These are phyloP conservation scores for Struthio camelus DNA, from an alignment of 2,113 vertebrate species.

Conservation along the genomic window DNA sequence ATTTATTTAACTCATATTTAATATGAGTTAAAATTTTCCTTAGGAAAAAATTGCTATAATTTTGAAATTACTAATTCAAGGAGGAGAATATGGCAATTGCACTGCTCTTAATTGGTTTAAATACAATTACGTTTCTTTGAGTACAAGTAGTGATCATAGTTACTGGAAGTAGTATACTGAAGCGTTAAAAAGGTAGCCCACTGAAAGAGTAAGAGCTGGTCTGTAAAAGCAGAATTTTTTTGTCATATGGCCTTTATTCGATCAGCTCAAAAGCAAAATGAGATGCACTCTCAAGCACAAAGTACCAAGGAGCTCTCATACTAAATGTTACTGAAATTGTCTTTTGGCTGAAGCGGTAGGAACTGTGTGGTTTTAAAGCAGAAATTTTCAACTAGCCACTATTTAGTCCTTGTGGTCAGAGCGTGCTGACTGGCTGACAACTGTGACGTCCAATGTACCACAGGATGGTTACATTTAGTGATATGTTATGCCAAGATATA, in stretches of 20 bases:
- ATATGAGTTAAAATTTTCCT: background rate
- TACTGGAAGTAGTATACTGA: background rate
- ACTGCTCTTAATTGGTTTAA: background rate
- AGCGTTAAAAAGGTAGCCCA: background rate
- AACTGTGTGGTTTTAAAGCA: background rate
- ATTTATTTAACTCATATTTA: too few relatives aligned
- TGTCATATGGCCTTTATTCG: background rate
- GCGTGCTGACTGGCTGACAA: background rate
- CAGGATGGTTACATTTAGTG: background rate
- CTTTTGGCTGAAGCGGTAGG: background rate
- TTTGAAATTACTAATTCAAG: background rate
- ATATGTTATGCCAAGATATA: background rate
- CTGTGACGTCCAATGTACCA: background rate
- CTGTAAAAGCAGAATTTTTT: background rate
- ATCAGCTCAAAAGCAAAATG: background rate
- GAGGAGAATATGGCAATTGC: background rate
- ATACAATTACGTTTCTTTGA: background rate
- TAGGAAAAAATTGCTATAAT: background rate
- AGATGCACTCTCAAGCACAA: background rate
- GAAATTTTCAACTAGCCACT: background rate
- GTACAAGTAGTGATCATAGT: background rate
- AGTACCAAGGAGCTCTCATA: background rate
- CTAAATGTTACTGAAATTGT: background rate
- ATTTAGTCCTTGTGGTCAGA: background rate
- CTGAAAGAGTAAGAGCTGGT: background rate